Conservation (phyloP, 1,140 invertebrate species). For the Lucilia cuprina region DNA sequence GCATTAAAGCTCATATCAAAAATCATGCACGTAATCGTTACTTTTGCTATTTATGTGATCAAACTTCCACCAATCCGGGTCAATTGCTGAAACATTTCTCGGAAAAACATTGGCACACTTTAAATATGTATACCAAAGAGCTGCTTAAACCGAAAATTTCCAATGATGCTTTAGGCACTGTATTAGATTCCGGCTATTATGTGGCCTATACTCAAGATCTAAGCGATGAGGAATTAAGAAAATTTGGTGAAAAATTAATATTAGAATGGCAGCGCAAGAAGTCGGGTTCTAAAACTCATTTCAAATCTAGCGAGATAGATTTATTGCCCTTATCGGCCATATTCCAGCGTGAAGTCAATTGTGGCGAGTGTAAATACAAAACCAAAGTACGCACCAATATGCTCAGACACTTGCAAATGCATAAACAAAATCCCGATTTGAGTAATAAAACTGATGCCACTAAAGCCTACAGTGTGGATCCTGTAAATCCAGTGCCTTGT, state of each 20-base stretch:
- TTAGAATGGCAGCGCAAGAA: conserved; percentile 35
- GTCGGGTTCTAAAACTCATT: conserved; percentile 59
- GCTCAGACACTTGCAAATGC: conserved; percentile 73
- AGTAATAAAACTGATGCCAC: conserved; percentile 51
- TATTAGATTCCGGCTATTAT: conserved; percentile 51
- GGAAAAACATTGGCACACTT: conserved; percentile 63
- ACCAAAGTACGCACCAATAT: conserved; percentile 81
- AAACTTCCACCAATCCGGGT: conserved; percentile 41
- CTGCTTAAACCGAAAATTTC: not conserved
- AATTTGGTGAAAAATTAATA: conserved; percentile 42
- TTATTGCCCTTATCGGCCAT: conserved; percentile 72
- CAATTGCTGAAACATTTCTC: conserved; percentile 67
- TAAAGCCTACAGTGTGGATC: conserved; percentile 69
- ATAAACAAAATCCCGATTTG: conserved; percentile 53
- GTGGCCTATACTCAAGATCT: conserved; percentile 63
- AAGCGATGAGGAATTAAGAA: conserved; percentile 41
- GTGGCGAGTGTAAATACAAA: conserved; percentile 71
- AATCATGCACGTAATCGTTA: conserved; percentile 62
- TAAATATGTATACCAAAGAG: conserved; percentile 28
- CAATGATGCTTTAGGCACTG: not conserved
- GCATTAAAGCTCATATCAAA: conserved; percentile 46
- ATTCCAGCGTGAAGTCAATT: conserved; percentile 69
- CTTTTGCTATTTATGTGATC: conserved; percentile 51
- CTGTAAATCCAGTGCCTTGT: conserved; percentile 81
- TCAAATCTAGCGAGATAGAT: conserved; percentile 69